Percentiles rank a stretch among this genome's conserved stretches.
Conservation (phyloP, 92 coral and sea anemone genomes). For the Palythoa heliodiscus region DNA sequence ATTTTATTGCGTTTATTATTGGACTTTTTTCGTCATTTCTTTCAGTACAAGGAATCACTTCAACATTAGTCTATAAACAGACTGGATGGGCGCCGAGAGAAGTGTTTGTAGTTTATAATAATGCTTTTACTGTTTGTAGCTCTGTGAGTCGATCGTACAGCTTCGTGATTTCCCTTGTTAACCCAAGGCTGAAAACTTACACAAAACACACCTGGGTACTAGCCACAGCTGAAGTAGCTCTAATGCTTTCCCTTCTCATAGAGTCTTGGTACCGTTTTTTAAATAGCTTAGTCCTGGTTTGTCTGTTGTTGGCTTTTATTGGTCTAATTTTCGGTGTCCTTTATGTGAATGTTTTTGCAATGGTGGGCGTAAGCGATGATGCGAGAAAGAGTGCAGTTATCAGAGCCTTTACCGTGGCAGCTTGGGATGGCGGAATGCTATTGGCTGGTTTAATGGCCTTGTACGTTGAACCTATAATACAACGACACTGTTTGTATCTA, state of each 20-base stretch:
- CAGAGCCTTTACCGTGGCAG: neutral
- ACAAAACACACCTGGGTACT: slow-evolving; percentile 13
- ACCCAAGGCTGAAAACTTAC: neutral
- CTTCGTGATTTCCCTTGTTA: neutral
- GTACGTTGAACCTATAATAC: neutral
- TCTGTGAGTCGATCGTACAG: neutral
- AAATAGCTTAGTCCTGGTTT: neutral
- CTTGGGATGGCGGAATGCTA: neutral
- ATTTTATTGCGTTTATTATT: neutral
- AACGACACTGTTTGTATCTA: neutral
- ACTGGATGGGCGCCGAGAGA: neutral
- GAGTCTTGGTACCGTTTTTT: neutral
- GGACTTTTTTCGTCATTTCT: neutral
- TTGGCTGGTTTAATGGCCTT: neutral
- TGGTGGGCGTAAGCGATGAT: slow-evolving; percentile 1
- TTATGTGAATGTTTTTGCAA: neutral
- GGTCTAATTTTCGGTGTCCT: neutral
- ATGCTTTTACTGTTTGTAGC: neutral
- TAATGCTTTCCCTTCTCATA: neutral
- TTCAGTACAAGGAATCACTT: neutral
- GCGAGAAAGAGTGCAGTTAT: slow-evolving; percentile 3
- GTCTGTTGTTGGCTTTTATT: neutral
- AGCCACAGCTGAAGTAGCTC: neutral
- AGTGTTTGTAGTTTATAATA: neutral
- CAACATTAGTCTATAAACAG: neutral